Percentiles rank a stretch among this genome's conserved stretches.
Evolutionary conservation across 2,888 invertebrate genomes (phyloP).

Genomic region (Tineola bisselliella): DNA sequence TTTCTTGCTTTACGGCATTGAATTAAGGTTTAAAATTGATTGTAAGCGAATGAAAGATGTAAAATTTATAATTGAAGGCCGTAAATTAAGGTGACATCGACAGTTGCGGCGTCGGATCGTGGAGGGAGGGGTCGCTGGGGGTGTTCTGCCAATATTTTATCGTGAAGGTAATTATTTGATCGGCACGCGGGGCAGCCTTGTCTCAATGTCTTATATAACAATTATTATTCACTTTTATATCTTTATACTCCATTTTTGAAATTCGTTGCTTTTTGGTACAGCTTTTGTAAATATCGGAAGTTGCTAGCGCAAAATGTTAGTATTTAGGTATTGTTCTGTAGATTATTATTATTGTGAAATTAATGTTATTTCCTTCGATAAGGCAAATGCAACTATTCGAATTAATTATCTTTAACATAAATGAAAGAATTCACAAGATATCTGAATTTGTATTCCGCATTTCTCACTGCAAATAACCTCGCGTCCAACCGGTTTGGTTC

Average conservation of each 20-base stretch:
- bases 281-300: too few relatives aligned
- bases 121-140: slow-evolving; percentile 21
- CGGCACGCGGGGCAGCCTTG: slow-evolving; percentile 26
- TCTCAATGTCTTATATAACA: slow-evolving; percentile 6
- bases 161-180: slow-evolving; percentile 61
- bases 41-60: slow-evolving; percentile 17
- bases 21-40: neutral
- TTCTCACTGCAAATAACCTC: neutral
- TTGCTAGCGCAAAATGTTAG: too few relatives aligned
- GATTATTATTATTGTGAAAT: too few relatives aligned
- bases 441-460: neutral
- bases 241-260: too few relatives aligned
- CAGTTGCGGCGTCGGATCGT: slow-evolving; percentile 51
- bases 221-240: neutral
- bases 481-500: slow-evolving; percentile 35
- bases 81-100: slow-evolving; percentile 70
- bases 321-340: too few relatives aligned
- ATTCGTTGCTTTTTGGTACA: too few relatives aligned
- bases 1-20: neutral
- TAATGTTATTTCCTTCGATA: too few relatives aligned
- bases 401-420: too few relatives aligned
- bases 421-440: neutral
- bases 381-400: too few relatives aligned
- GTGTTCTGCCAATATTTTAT: slow-evolving; percentile 58
- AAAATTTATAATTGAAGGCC: slow-evolving; percentile 63